Conservation (phyloP, 1,140 invertebrate species). For the Xylocopa sonorina region DNA sequence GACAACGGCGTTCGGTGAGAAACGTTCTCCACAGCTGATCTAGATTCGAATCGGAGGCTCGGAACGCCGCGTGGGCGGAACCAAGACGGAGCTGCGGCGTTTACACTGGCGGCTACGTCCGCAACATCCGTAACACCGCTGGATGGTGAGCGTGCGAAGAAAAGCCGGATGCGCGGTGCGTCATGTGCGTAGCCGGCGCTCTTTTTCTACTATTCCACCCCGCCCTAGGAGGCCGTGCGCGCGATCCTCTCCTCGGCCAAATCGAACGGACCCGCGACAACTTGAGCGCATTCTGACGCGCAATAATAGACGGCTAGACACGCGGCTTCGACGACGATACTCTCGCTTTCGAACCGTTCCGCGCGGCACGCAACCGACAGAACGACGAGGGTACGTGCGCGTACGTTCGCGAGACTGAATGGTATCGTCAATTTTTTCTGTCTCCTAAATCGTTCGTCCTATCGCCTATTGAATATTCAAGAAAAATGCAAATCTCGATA, state of each 20-base stretch:
- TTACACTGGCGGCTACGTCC: not conserved
- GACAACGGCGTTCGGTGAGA: not conserved
- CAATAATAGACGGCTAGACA: constrained; percentile 24
- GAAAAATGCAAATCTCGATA: no score
- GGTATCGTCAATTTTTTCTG: no score
- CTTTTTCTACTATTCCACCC: not conserved
- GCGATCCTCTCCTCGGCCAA: not conserved
- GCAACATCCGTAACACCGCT: no score
- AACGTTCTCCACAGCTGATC: not conserved
- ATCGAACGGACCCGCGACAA: constrained; percentile 26
- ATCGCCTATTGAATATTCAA: no score
- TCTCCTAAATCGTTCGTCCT: no score
- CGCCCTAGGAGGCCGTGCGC: not conserved
- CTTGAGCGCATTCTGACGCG: constrained; percentile 23
- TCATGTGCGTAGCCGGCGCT: no score
- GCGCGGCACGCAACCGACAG: no score
- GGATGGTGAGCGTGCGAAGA: not conserved
- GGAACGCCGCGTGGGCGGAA: not conserved
- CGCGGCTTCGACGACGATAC: not conserved
- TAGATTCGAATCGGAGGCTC: not conserved
- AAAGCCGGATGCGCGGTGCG: not conserved
- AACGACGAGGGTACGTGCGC: not conserved
- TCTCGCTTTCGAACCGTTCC: not conserved
- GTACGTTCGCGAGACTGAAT: no score
- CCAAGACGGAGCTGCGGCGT: not conserved